These are phyloP conservation scores for Nasonovia ribisnigri DNA, from an alignment of 2,888 invertebrate genomes.

Conservation along the genomic window DNA sequence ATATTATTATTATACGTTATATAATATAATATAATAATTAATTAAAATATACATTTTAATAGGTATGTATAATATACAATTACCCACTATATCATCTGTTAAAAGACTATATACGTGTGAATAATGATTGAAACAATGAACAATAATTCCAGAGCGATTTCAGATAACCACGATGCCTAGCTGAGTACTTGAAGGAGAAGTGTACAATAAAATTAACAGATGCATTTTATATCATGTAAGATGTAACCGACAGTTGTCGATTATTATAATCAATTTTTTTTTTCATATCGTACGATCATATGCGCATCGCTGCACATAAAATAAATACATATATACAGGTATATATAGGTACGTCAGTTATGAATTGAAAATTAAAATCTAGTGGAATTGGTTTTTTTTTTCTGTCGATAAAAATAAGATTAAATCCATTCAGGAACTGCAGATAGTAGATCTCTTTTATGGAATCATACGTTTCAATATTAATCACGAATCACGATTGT, in stretches of 20 bases:
- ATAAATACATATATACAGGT: neutral
- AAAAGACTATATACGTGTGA: neutral
- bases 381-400: neutral
- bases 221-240: neutral
- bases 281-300: neutral
- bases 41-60: neutral
- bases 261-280: neutral
- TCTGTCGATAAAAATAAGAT: neutral
- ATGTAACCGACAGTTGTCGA: neutral
- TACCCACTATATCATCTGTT: neutral
- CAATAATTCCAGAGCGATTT: neutral
- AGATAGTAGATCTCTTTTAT: neutral
- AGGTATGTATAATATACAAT: neutral
- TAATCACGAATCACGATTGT: neutral
- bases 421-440: neutral
- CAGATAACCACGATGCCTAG: neutral
- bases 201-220: neutral
- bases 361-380: neutral
- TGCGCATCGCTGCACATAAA: neutral
- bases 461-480: neutral
- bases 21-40: neutral
- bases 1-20: neutral
- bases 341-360: neutral
- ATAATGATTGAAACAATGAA: slow-evolving; percentile 8
- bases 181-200: neutral